phyloP scores from a whole-genome alignment of 2,113 vertebrate genomes.

The Anguilla rostrata region DNA sequence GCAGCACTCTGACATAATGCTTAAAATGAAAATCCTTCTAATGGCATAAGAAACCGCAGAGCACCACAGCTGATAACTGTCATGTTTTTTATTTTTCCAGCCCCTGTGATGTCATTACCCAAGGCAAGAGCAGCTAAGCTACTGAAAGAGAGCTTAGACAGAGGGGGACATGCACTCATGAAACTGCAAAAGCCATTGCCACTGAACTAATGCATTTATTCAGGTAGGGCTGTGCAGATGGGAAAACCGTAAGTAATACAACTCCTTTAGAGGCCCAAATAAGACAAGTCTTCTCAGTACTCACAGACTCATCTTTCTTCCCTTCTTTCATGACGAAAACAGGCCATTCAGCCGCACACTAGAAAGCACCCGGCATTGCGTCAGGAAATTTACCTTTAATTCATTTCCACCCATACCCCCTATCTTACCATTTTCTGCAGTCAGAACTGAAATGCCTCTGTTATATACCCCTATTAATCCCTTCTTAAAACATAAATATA shows the following conservation, averaged over 20 bases:
- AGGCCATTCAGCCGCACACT: neutral
- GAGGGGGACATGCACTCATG: neutral
- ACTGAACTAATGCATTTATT: neutral
- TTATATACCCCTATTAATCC: too few relatives aligned
- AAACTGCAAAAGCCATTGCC: neutral
- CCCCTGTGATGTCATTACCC: neutral
- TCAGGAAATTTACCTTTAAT: too few relatives aligned
- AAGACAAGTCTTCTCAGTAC: neutral
- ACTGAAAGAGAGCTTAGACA: neutral
- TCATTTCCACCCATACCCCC: too few relatives aligned
- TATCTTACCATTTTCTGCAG: too few relatives aligned
- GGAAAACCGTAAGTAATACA: neutral
- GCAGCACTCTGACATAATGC: neutral
- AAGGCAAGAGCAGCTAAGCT: neutral
- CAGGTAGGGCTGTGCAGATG: neutral
- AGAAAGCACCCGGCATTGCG: too few relatives aligned
- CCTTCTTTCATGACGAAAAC: slow-evolving; percentile 18
- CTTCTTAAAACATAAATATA: too few relatives aligned
- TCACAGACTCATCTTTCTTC: slow-evolving; percentile 15
- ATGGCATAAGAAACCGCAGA: neutral
- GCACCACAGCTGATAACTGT: neutral
- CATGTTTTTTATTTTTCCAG: neutral
- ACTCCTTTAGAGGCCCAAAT: neutral
- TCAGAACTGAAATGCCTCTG: too few relatives aligned
- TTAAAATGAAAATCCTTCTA: neutral